Percentiles rank a stretch among this genome's conserved stretches.
phyloP scores from a whole-genome alignment of 2,888 invertebrate species.

The Brassicogethes aeneus region DNA sequence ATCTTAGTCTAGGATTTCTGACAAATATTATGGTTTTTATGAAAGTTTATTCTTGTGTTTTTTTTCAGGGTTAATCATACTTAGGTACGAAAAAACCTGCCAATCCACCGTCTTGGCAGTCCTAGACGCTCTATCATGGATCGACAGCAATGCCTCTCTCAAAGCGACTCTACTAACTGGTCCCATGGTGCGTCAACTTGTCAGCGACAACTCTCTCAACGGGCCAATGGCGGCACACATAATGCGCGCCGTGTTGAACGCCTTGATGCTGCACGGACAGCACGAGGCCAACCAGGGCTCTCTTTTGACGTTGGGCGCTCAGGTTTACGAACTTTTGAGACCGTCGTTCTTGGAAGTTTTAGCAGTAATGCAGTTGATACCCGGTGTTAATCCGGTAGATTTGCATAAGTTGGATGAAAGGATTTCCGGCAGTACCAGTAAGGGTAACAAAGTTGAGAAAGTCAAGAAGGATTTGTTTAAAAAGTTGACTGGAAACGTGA shows the following conservation, averaged over 20 bases:
- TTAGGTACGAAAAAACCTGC: slow-evolving; percentile 45
- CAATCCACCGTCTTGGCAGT: slow-evolving; percentile 57
- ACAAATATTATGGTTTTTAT: too few relatives aligned
- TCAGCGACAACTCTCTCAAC: slow-evolving; percentile 52
- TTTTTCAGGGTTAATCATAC: not conserved
- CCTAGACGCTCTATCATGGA: slow-evolving; percentile 68
- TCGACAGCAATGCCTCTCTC: slow-evolving; percentile 72
- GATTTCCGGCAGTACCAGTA: slow-evolving; percentile 54
- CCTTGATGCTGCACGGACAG: slow-evolving; percentile 79
- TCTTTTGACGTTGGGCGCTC: slow-evolving; percentile 69
- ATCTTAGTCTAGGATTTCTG: too few relatives aligned
- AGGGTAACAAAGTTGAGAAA: slow-evolving; percentile 77
- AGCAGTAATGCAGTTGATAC: slow-evolving; percentile 66
- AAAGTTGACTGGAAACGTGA: slow-evolving; percentile 73
- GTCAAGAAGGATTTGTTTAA: slow-evolving; percentile 86
- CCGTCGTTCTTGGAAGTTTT: slow-evolving; percentile 66
- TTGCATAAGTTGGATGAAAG: slow-evolving; percentile 81
- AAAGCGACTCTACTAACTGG: slow-evolving; percentile 69
- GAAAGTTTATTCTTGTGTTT: not conserved
- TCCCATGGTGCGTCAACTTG: slow-evolving; percentile 60
- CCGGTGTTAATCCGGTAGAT: slow-evolving; percentile 71
- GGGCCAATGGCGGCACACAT: slow-evolving; percentile 63
- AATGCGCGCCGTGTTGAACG: slow-evolving; percentile 60
- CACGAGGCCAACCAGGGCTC: slow-evolving; percentile 83
- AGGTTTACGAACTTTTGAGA: slow-evolving; percentile 75